Evolutionary conservation across 2,888 invertebrate species (phyloP), one percentile per base, ranked within the genome.

Genomic region (Tetanocera ferruginea): DNA sequence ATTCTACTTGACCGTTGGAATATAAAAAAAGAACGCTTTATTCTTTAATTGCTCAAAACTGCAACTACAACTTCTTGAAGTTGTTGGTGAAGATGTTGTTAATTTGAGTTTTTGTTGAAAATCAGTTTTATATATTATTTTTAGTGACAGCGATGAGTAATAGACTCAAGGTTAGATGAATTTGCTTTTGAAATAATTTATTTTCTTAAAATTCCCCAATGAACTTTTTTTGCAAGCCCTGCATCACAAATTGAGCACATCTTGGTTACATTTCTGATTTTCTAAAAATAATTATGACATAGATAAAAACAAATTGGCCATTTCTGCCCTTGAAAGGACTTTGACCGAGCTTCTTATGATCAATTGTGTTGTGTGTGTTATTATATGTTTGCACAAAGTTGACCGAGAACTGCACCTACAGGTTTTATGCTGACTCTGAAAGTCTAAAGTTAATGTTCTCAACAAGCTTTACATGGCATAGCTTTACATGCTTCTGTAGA

Each of bases 1-100:
- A 23, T 43, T 43, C 67, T 23, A 67, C 67, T 67, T 67, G 67
- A 67, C 5, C 67, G 67, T 19, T 43, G 11, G 19, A 34, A n/a
- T 37, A 17, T 64, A 19, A 5, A 1, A 11, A 43, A 43, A 43
- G 14, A 2, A 43, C 14, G 11, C 23, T 19, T 67, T 37, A 67
- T 49, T 67, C 23, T 19, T 37, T 43, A 67, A 67, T 67, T 67
- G 37, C 23, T 43, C 14, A 5, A 14, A n/a, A 23, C 5, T 19
- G n/a, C 37, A 67, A 19, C 23, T 67, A 23, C 6, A 34, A 28
- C 23, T 28, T 11, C 19, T n/a, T n/a, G n/a, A n/a, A 23, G 4
- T n/a, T 8, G 67, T 43, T 23, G 37, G 5, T 43, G 19, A 34
- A 8, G 6, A 34, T n/a, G n/a, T 9, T 55, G 23, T 23, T 55